Base-by-base conservation (phyloP, 2,888 invertebrate genomes). In the Tribolium freemani region DNA sequence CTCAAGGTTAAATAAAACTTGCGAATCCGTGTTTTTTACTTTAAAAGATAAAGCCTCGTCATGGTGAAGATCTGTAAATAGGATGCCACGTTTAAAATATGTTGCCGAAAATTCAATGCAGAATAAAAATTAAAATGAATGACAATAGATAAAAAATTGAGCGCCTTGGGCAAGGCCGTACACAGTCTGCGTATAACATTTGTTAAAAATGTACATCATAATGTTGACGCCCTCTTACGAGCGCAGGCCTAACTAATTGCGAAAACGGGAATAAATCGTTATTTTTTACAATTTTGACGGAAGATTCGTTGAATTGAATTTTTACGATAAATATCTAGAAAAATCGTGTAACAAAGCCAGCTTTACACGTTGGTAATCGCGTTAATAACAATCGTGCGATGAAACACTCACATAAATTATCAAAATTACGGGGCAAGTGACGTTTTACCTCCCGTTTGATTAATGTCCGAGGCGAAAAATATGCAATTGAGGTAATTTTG, bases 121-220 rank as follows among this genome's bases (percentile, higher is more conserved):
- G 38, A 38, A 60, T 48, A 45, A 57, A 60, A 44, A 44, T 58
- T 20, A 58, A 26, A 60, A 60, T 60, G 10, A 60, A 16, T 46
- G 16, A 57, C 38, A 57, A 38, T 57, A 21, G 46, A 20, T 45
- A 48, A 60, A 58, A 58, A 60, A 60, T 48, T 48, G 9, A 48
- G 13, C 21, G 60, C 60, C 60, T 21, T 48, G 60, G 48, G 60
- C 60, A 60, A 60, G 60, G 60, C 60, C 60, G 60, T 13, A 21
- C 26, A 46, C 44, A 20, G 60, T 60, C 26, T 58, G 58, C 58
- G 60, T 46, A 6, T 11, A 48, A 48, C 9, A 58, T 45, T 60
- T 48, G 10, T 20, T 48, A 60, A 60, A 58, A 58, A 58, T 46
- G 46, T 58, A 26, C 20, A 58, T 46, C 11, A 1, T 1, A 8